Evolutionary conservation across 2,797 vertebrate genomes (phyloP).

Genomic region (Labroides dimidiatus): DNA sequence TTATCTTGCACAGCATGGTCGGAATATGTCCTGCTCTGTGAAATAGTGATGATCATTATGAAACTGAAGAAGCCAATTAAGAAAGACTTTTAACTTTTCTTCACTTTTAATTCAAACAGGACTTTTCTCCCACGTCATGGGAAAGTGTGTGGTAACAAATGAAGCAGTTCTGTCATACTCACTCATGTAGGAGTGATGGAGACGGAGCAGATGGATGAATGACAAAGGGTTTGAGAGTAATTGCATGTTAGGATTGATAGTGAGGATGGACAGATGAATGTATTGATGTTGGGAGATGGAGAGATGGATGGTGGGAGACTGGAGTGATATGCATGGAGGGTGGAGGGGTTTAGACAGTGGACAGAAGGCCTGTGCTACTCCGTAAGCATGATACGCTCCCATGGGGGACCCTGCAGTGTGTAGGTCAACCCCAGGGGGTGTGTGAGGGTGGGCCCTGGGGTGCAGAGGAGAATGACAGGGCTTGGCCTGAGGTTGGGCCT

Average conservation of each 20-base stretch:
- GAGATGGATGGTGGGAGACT: constrained; percentile 50
- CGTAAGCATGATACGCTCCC: constrained; percentile 55
- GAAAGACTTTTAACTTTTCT: not conserved
- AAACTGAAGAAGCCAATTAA: not conserved
- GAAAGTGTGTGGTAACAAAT: constrained; percentile 3
- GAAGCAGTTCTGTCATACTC: not conserved
- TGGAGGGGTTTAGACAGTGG: constrained; percentile 51
- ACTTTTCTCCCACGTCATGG: constrained; percentile 7
- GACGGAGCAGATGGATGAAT: constrained; percentile 59
- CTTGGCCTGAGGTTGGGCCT: constrained; percentile 58
- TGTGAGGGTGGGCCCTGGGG: constrained; percentile 55
- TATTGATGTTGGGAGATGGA: constrained; percentile 53
- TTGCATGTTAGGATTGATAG: constrained; percentile 36
- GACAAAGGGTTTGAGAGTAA: constrained; percentile 49
- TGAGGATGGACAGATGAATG: constrained; percentile 52
- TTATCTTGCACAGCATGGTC: not conserved
- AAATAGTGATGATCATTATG: not conserved
- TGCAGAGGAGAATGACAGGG: constrained; percentile 63
- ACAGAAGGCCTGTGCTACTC: constrained; percentile 65
- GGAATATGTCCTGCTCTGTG: not conserved
- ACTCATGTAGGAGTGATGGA: constrained; percentile 6
- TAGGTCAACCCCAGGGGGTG: constrained; percentile 60
- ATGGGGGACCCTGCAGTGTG: constrained; percentile 54
- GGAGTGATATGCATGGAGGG: constrained; percentile 25
- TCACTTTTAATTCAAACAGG: not conserved